A percentile compares a stretch with the other conserved stretches of the same genome.
Evolutionary conservation across 1,140 invertebrate genomes (phyloP).

Genomic region (Trichogramma pretiosum): DNA sequence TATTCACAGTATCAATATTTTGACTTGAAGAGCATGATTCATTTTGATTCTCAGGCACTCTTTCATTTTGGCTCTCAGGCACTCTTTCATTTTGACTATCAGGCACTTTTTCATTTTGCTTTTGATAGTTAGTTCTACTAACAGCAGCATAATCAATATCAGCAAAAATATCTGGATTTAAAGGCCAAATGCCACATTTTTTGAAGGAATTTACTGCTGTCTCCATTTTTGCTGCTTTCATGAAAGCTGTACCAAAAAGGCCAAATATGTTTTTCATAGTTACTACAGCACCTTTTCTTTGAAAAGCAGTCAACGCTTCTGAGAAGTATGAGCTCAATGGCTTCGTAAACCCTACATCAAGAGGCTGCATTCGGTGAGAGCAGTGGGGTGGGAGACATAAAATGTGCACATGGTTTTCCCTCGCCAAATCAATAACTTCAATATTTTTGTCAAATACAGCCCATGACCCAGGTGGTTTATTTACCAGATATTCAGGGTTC

Average conservation of each 20-base stretch:
- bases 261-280: slow-evolving; percentile 28
- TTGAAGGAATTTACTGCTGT: slow-evolving; percentile 35
- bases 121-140: too few species aligned
- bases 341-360: neutral
- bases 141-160: neutral
- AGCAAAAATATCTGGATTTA: slow-evolving; percentile 9
- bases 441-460: neutral
- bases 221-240: slow-evolving; percentile 30
- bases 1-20: too few species aligned
- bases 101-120: too few species aligned
- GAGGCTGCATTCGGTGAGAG: slow-evolving; percentile 32
- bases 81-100: too few species aligned
- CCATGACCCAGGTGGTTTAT: slow-evolving; percentile 12
- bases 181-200: slow-evolving; percentile 33
- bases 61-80: too few species aligned
- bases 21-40: too few species aligned
- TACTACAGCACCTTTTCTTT: neutral
- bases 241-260: slow-evolving; percentile 31
- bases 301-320: neutral
- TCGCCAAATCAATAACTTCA: neutral
- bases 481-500: slow-evolving; percentile 8
- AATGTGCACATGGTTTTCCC: neutral
- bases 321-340: neutral
- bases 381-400: slow-evolving; percentile 24
- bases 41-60: too few species aligned